Percentiles rank a stretch among this genome's conserved stretches.
Conservation (phyloP, 1,140 invertebrate species). For the Chrysomallon squamiferum region DNA sequence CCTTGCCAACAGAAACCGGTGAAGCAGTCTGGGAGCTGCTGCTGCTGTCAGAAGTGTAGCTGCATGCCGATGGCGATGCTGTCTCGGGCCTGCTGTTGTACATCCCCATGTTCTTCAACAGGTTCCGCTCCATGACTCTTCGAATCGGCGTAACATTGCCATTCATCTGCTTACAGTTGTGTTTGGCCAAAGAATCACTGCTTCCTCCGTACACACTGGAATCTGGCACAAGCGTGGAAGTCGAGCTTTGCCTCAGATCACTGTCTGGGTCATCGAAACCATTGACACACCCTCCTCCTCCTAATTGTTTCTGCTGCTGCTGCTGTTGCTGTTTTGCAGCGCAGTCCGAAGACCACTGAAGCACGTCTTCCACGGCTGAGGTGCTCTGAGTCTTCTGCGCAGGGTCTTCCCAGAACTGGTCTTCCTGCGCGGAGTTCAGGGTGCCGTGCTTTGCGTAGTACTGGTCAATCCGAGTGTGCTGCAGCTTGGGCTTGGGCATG, state of each 20-base stretch:
- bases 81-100: background rate
- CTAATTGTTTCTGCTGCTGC: background rate
- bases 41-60: background rate
- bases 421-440: background rate
- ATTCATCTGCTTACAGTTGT: background rate
- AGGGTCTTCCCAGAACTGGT: constrained; percentile 6
- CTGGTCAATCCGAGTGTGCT: constrained; percentile 1
- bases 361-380: constrained; percentile 37
- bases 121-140: constrained; percentile 22
- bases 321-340: background rate
- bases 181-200: background rate
- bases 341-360: constrained; percentile 29
- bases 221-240: constrained; percentile 23
- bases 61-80: background rate
- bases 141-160: constrained; percentile 17
- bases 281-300: too few species aligned
- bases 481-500: constrained; percentile 9
- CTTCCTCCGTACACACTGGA: background rate
- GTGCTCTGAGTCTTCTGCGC: constrained; percentile 36
- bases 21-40: background rate
- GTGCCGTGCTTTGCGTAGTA: background rate
- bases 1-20: constrained; percentile 6
- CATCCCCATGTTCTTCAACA: constrained; percentile 12
- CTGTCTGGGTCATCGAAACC: background rate
- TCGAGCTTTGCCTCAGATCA: constrained; percentile 22